phyloP scores from a whole-genome alignment of 2,797 vertebrate genomes.

The Muscicapa comitata region DNA sequence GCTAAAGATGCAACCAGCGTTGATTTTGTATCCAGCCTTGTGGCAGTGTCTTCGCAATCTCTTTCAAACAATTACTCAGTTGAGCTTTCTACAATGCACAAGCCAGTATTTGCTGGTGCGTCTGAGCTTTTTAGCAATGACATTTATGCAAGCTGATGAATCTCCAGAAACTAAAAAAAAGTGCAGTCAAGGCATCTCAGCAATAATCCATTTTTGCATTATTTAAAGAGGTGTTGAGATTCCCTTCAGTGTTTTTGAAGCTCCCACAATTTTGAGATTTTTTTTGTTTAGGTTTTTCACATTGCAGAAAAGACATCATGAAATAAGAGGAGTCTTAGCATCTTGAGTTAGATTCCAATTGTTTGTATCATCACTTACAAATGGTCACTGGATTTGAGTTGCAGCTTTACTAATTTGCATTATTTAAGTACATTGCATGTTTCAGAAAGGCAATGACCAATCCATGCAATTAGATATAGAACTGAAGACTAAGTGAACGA shows the following conservation, averaged over 20 bases:
- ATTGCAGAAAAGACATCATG: neutral
- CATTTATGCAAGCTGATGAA: neutral
- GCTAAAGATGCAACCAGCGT: neutral
- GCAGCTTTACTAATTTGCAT: neutral
- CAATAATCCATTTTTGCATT: neutral
- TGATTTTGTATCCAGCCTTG: neutral
- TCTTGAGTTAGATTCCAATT: neutral
- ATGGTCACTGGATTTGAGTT: neutral
- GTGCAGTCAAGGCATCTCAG: neutral
- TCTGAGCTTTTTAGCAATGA: neutral
- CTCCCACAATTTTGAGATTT: neutral
- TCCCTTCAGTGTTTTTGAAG: neutral
- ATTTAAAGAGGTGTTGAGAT: neutral
- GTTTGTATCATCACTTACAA: neutral
- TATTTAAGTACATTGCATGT: neutral
- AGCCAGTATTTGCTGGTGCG: neutral
- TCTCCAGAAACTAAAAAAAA: neutral
- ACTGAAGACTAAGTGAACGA: neutral
- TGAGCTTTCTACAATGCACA: neutral
- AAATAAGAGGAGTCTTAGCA: neutral
- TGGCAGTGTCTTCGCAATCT: neutral
- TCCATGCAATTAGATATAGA: neutral
- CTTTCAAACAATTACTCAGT: neutral
- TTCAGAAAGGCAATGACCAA: neutral
- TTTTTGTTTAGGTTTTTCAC: neutral